Base-by-base conservation (phyloP, 2,888 invertebrate genomes). In the Cybosia mesomella region DNA sequence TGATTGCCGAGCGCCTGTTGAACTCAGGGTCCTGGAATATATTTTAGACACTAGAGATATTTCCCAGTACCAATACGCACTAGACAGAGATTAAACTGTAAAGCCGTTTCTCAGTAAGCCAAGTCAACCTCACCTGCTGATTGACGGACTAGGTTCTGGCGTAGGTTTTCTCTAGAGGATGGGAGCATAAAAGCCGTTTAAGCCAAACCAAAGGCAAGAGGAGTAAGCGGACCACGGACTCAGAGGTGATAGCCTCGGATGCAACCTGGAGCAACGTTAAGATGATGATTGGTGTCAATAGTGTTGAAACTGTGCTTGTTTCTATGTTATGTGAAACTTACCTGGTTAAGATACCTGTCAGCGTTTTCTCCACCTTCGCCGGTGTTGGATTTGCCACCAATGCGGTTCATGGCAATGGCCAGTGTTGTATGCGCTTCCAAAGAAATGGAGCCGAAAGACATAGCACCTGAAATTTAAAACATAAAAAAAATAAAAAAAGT, bases 321-420 rank as follows among this genome's bases (percentile, higher is more conserved):
- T 18, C 18, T 43, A 43, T 4, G 43, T 39, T 39, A 39, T 43
- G 18, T 18, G 43, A 49, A 28, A 39, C 59, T 43, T 69, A 95
- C 95, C 83, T 94, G 89, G 83, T 96, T 96, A 70, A 98, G 92
- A 89, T 98, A 99, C 67, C 97, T 95, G 83, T 97, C 97, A 0
- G 97, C 96, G 84, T 97, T 96, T 90, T 98, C 97, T 69, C 98
- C 99, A 70, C 99, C 99, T 94, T 99, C 99, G 32, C 99, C 99
- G 0, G 99, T 99, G 92, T 99, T 99, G 73, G 99, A 99, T 95
- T 99, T 99, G 76, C 98, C 99, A 4, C 98, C 98, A 81, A 99
- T 97, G 78, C 98, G 96, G 92, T 99, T 99, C 99, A 99, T 99
- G 0, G 99, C 99, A 66, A 98, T 95, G 0, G 99, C 99, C 39